These are phyloP conservation scores for Megamerina dolium DNA, from an alignment of 2,888 invertebrate genomes.

Conservation along the genomic window DNA sequence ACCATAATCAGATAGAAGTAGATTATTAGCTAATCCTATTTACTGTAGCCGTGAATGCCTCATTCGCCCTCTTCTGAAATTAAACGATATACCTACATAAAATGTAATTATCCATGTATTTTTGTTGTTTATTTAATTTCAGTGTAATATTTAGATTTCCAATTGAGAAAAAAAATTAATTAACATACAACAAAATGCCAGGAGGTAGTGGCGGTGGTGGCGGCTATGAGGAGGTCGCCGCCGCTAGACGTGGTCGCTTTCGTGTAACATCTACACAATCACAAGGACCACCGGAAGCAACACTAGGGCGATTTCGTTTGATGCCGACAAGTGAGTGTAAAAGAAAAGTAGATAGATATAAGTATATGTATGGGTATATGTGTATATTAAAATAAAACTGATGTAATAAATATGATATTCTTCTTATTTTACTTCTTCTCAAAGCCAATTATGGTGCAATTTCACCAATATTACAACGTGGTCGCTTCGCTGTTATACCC, in stretches of 20 bases:
- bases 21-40: too few relatives aligned
- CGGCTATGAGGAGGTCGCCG: slow-evolving; percentile 46
- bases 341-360: not conserved
- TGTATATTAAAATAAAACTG: not conserved
- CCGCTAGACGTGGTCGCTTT: slow-evolving; percentile 52
- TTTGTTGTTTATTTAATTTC: too few relatives aligned
- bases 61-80: too few relatives aligned
- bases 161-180: too few relatives aligned
- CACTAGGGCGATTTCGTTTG: slow-evolving; percentile 48
- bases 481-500: slow-evolving; percentile 50
- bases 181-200: slow-evolving; percentile 30
- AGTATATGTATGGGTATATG: not conserved
- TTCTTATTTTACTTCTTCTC: too few relatives aligned
- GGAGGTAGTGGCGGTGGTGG: slow-evolving; percentile 32
- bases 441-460: slow-evolving; percentile 49
- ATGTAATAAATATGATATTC: too few relatives aligned
- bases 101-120: too few relatives aligned
- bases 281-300: slow-evolving; percentile 47
- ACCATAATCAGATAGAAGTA: too few relatives aligned
- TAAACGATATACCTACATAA: too few relatives aligned
- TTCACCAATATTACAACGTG: slow-evolving; percentile 48
- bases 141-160: too few relatives aligned
- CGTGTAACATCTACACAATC: slow-evolving; percentile 51
- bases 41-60: too few relatives aligned
- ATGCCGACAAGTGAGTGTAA: slow-evolving; percentile 46